Evolutionary conservation across 1,140 invertebrate genomes (phyloP), one percentile per base, ranked within the genome.

Genomic region (Conus betulinus): DNA sequence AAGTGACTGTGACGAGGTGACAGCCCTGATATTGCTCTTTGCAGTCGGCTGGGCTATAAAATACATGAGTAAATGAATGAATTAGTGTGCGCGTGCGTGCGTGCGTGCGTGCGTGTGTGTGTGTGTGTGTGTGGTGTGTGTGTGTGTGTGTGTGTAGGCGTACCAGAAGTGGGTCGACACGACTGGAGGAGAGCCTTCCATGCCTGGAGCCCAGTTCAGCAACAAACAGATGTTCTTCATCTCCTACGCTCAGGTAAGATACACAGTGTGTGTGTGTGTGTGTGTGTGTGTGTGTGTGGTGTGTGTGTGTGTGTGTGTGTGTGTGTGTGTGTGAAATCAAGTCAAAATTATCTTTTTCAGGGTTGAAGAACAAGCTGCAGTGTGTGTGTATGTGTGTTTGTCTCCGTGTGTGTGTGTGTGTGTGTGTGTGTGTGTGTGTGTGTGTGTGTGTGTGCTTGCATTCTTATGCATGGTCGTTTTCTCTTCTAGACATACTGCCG

Each of bases 221-320:
- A 97, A 98, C 95, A 96, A 97, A n/a, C 98, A 99, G 94, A 95
- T 99, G 71, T 99, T 99, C 94, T 99, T 99, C 92, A 95, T 99
- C 23, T 98, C 97, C 63, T 99, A 98, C 95, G 98, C 98, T 52
- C 98, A 98, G 97, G 97, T 98, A 91, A 89, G 10, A 10, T n/a
- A 10, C 74, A 17, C 23, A 17, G 11, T 23, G 67, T 71, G 67
- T 10, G 67, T 23, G 23, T 10, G 67, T 71, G 67, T 4, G 23
- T 71, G 67, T 71, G 15, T 20, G 67, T 71, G 67, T 71, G 67
- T 71, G 67, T 71, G 67, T 71, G n/a, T n/a, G n/a, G 39, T 39
- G 39, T 39, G 39, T 25, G 53, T 63, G 39, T 39, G 39, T 39
- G 39, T 39, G 39, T 39, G 39, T 39, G 39, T 39, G 39, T 25